A percentile compares a stretch with the other conserved stretches of the same genome.
These are phyloP conservation scores for Alaudala cheleensis DNA, from an alignment of 2,113 vertebrate species.

Conservation along the genomic window DNA sequence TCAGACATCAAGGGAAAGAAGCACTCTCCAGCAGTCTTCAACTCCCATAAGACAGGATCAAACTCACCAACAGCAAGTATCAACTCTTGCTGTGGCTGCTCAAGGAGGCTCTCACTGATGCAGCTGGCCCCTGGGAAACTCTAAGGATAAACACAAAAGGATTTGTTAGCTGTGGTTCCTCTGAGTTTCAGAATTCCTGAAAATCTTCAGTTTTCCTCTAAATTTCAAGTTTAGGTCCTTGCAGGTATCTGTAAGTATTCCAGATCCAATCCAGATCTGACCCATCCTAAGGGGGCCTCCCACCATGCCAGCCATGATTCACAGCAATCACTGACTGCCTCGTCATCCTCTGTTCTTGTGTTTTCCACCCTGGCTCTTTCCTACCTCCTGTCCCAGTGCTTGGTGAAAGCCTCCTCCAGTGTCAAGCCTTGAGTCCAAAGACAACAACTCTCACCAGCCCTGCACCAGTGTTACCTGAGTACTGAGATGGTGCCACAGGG, in stretches of 20 bases:
- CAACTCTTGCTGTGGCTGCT: background rate
- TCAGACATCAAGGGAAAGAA: background rate
- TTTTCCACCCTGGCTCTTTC: background rate
- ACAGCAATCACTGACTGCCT: background rate
- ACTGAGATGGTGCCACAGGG: background rate
- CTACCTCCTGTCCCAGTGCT: background rate
- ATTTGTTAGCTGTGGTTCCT: background rate
- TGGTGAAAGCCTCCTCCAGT: background rate
- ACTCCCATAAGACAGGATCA: rapidly evolving
- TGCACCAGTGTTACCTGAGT: background rate
- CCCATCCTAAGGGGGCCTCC: background rate
- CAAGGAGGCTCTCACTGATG: background rate
- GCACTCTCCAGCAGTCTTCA: background rate
- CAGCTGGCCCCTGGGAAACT: background rate
- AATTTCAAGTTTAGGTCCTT: background rate
- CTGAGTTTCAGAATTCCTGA: background rate
- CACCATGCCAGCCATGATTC: background rate
- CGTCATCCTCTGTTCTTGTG: background rate
- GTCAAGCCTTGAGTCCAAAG: background rate
- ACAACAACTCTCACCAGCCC: background rate
- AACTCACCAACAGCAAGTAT: background rate
- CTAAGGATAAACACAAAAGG: background rate
- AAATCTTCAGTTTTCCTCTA: background rate
- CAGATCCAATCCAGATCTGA: background rate
- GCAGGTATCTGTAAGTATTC: background rate